These are phyloP conservation scores for Caloenas nicobarica DNA, from an alignment of 2,113 vertebrate genomes.

Conservation along the genomic window DNA sequence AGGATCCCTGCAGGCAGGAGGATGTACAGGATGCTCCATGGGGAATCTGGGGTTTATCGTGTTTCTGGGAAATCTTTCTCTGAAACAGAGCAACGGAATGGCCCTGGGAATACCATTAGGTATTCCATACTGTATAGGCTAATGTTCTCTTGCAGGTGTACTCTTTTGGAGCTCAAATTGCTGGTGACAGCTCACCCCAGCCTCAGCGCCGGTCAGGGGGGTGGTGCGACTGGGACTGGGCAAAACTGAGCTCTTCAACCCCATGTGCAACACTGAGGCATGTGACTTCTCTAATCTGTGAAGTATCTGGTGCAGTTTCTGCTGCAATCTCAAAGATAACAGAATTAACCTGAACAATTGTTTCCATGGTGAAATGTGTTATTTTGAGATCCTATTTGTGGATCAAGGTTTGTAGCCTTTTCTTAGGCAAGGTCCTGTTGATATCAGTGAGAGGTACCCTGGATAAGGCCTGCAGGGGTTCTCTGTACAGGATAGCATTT, in stretches of 20 bases:
- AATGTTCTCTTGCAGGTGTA: background rate
- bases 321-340: background rate
- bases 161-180: background rate
- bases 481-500: background rate
- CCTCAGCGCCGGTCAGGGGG: background rate
- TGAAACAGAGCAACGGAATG: background rate
- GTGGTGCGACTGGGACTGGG: background rate
- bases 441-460: background rate
- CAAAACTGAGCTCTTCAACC: background rate
- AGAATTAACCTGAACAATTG: constrained; percentile 25
- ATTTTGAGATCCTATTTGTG: constrained; percentile 5
- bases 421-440: background rate
- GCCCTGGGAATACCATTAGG: background rate
- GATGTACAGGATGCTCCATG: accelerated
- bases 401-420: constrained; percentile 10
- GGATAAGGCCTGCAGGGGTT: background rate
- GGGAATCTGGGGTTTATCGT: background rate
- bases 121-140: background rate
- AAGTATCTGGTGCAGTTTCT: background rate
- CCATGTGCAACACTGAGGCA: background rate
- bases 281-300: background rate
- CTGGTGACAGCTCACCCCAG: background rate
- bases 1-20: background rate
- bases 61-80: background rate
- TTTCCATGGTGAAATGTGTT: constrained; percentile 59